phyloP scores from a whole-genome alignment of 2,797 vertebrate species.

The Amazonetta brasiliensis region DNA sequence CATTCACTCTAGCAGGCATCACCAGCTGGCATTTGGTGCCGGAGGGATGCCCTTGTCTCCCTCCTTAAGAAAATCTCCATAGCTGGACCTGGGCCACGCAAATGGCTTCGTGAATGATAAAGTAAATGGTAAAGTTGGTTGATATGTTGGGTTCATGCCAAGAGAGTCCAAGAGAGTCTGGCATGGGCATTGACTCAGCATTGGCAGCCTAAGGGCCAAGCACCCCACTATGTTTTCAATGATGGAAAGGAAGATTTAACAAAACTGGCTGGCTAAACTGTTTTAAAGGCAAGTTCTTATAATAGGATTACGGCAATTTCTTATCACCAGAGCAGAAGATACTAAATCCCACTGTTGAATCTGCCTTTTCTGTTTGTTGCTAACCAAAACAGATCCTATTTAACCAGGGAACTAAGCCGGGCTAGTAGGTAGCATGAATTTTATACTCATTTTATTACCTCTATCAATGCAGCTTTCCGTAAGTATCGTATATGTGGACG shows the following conservation, averaged over 20 bases:
- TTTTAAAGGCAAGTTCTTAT: neutral
- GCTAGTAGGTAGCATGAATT: neutral
- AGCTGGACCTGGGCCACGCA: neutral
- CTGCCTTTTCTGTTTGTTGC: neutral
- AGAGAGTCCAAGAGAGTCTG: neutral
- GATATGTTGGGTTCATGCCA: neutral
- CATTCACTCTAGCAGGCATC: neutral
- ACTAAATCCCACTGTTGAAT: neutral
- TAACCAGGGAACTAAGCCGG: neutral
- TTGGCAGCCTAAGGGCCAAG: neutral
- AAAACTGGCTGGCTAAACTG: neutral
- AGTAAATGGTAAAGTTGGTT: neutral
- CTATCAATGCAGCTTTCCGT: neutral
- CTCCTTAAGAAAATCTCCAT: neutral
- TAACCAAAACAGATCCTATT: conserved; percentile 1
- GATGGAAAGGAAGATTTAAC: neutral
- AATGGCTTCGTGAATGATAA: neutral
- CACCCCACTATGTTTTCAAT: neutral
- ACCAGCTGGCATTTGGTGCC: neutral
- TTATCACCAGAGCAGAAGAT: neutral
- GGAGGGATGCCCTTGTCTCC: neutral
- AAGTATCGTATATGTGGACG: neutral
- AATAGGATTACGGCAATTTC: neutral
- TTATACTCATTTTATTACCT: neutral
- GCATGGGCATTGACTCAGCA: neutral